Base-by-base conservation (phyloP, 2,888 invertebrate genomes). In the Diarsia brunnea region DNA sequence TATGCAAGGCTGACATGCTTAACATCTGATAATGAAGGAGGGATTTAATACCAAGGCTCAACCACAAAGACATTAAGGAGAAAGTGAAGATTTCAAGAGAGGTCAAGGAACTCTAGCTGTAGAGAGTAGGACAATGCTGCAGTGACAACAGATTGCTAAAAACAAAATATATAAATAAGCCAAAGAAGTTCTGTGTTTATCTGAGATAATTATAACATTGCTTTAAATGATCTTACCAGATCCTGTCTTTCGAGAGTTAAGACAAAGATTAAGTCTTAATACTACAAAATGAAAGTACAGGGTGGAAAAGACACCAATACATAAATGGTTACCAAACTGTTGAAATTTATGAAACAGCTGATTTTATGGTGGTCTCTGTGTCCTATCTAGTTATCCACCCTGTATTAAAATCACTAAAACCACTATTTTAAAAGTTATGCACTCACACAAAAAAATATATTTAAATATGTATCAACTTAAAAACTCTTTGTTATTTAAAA, bases 71-170 rank as follows among this genome's bases (percentile, higher is more conserved):
- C 0, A 43, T 31, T 24, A 45, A 72, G 24, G 16, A 58, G 80
- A 79, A 79, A 79, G 49, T 49, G 14, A 45, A 43, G 10, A 63
- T 47, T 11, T 49, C 27, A 55, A 63, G 53, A 72, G 49, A 51
- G 80, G 21, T 80, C 55, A 64, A 72, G 14, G 24, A 65, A 80
- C 73, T 73, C 43, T 79, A 7, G 38, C 11, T 61, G 14, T 19
- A 58, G 49, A 55, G 49, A 79, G 47, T 45, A 21, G 4, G 10
- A 69, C 16, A 16, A 51, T 45, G 27, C 11, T 78, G 31, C 45
- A 79, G 12, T 60, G 16, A 19, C 16, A 49, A 60, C 16, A 16
- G 24, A 60, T 1, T 16, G 11, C 51, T 74, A 19, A n/a, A 69
- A 16, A 60, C 2, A 49, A 24, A 21, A 1, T 21, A 31, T 19